These are phyloP conservation scores for Smittia aterrima DNA, from an alignment of 2,888 invertebrate species.

Conservation along the genomic window DNA sequence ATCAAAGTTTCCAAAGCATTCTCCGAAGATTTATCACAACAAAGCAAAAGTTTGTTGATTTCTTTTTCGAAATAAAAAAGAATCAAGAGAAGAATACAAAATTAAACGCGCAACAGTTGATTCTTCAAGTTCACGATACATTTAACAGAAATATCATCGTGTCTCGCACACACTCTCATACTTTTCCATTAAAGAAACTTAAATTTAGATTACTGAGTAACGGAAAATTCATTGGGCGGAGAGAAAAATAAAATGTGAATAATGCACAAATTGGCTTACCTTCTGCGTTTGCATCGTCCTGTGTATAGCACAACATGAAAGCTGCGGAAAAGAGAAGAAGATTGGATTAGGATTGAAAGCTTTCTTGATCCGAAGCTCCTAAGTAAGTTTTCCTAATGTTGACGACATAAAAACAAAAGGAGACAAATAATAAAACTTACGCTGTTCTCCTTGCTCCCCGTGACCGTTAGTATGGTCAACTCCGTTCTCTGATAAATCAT, in stretches of 20 bases:
- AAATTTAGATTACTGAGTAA: not conserved
- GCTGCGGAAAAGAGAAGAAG: slow-evolving; percentile 61
- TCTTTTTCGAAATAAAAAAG: too few relatives aligned
- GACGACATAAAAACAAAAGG: not conserved
- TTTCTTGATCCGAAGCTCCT: not conserved
- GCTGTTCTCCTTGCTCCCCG: slow-evolving; percentile 49
- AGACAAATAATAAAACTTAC: slow-evolving; percentile 31
- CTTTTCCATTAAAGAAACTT: not conserved
- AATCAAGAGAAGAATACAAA: too few relatives aligned
- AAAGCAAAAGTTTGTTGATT: not conserved
- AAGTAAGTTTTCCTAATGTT: too few relatives aligned
- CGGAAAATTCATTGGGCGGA: too few relatives aligned
- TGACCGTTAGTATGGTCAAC: slow-evolving; percentile 48
- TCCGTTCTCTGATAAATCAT: slow-evolving; percentile 44
- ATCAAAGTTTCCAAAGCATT: not conserved
- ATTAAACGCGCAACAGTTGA: too few relatives aligned
- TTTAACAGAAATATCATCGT: slow-evolving; percentile 19
- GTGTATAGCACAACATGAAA: slow-evolving; percentile 92
- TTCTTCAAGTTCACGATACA: not conserved
- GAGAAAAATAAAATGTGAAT: too few relatives aligned
- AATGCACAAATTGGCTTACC: slow-evolving; percentile 59
- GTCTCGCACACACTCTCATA: not conserved
- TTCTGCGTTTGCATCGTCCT: slow-evolving; percentile 87
- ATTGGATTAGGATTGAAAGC: not conserved
- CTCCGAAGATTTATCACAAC: not conserved